Percentiles rank a stretch among this genome's conserved stretches.
Evolutionary conservation across 1,140 invertebrate species (phyloP).

Genomic region (Drosophila ercepeae): DNA sequence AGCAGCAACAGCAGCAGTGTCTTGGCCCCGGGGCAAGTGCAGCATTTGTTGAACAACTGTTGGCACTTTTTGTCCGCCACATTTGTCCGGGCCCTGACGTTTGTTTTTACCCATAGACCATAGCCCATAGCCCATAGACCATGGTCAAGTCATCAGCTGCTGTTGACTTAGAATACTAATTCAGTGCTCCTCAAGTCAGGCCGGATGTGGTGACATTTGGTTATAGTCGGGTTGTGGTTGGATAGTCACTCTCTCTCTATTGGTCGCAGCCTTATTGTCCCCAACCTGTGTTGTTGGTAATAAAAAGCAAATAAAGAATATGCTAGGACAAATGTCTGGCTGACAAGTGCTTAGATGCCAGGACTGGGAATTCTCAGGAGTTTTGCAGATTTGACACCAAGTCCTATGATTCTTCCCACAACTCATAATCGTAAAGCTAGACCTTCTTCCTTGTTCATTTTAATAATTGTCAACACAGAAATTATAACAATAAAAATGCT

Average conservation of each 20-base stretch:
- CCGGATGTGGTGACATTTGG: conserved; percentile 81
- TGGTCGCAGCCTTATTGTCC: conserved; percentile 17
- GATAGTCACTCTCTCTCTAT: conserved; percentile 1
- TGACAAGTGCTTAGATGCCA: conserved; percentile 44
- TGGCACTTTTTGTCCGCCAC: conserved; percentile 54
- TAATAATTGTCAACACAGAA: too few relatives aligned
- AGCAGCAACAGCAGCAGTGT: too few relatives aligned
- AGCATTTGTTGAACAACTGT: conserved; percentile 63
- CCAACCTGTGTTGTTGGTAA: conserved; percentile 76
- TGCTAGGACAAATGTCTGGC: conserved; percentile 45
- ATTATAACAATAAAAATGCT: neutral
- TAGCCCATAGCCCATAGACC: conserved; percentile 29
- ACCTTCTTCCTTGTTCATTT: neutral
- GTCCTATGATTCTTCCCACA: neutral
- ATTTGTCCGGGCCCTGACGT: conserved; percentile 1
- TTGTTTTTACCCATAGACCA: conserved; percentile 17
- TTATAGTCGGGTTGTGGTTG: conserved; percentile 20
- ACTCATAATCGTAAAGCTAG: too few relatives aligned
- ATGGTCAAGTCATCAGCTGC: conserved; percentile 45
- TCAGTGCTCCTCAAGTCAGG: conserved; percentile 48
- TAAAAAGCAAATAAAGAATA: conserved; percentile 81
- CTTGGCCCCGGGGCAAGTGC: conserved; percentile 35
- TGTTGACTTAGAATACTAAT: conserved; percentile 80
- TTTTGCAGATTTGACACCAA: too few relatives aligned
- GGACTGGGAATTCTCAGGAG: conserved; percentile 12